Conservation (phyloP, 2,113 vertebrate genomes). For the Aegypius monachus region DNA sequence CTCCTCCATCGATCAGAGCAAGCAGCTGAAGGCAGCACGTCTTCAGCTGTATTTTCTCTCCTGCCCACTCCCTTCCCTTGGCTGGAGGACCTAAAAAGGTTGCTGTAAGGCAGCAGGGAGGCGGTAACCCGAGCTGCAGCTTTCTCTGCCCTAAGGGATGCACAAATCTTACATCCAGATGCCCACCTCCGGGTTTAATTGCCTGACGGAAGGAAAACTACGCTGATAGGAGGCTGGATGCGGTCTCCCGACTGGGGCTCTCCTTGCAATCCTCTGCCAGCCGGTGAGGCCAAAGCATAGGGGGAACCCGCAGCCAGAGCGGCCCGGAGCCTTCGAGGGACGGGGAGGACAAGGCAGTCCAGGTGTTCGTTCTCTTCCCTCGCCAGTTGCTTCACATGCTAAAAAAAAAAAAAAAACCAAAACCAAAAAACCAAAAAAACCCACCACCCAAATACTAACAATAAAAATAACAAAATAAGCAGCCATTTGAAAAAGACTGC, state of each 20-base stretch:
- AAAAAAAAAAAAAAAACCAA: background rate
- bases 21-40: background rate
- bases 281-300: rapidly evolving
- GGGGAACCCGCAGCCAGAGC: background rate
- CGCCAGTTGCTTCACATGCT: background rate
- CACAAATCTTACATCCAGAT: background rate
- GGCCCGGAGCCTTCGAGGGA: background rate
- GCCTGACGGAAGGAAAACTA: background rate
- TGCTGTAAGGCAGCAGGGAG: background rate
- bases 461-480: background rate
- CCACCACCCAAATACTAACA: background rate
- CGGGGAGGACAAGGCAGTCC: background rate
- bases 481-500: background rate
- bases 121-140: background rate
- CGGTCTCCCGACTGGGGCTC: rapidly evolving
- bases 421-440: background rate
- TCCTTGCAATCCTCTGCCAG: background rate
- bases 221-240: background rate
- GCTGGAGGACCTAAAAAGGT: background rate
- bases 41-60: background rate
- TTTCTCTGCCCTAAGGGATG: background rate
- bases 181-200: background rate
- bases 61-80: background rate
- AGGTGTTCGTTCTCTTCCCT: background rate
- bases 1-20: background rate